Evolutionary conservation across 2,113 vertebrate species (phyloP).

Genomic region (Australoheros scitulus): DNA sequence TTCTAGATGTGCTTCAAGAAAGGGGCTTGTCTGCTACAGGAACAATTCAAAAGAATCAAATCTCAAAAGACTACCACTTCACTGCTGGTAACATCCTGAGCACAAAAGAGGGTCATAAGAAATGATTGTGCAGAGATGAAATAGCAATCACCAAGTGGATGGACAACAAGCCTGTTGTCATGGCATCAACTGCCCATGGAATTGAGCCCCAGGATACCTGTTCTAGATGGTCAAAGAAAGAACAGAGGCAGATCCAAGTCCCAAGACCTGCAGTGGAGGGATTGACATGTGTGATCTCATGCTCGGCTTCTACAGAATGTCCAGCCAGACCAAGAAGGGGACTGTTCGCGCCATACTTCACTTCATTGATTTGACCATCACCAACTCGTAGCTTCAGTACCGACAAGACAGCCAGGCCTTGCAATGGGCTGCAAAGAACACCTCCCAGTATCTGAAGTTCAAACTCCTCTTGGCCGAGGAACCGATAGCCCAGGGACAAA

Average conservation of each 20-base stretch:
- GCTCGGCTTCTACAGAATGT: not conserved
- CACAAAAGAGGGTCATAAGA: not conserved
- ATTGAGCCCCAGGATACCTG: not conserved
- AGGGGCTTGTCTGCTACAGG: not conserved
- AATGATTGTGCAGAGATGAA: not conserved
- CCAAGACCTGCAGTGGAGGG: not conserved
- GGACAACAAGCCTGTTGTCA: too few species aligned
- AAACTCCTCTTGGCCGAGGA: not conserved
- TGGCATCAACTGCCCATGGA: not conserved
- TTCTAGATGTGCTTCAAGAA: not conserved
- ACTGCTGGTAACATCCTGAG: not conserved
- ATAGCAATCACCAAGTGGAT: too few species aligned
- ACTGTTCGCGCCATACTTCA: accelerated
- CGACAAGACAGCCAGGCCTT: not conserved
- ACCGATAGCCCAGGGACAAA: too few species aligned
- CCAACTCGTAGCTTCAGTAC: not conserved
- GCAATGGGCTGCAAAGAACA: not conserved
- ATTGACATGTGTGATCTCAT: not conserved
- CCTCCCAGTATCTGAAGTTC: not conserved
- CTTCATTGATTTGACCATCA: not conserved
- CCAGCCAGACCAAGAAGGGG: not conserved
- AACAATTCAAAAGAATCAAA: not conserved
- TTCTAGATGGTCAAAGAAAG: not conserved
- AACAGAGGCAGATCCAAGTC: not conserved
- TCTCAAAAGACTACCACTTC: not conserved